Evolutionary conservation across 2,113 vertebrate species (phyloP).

Genomic region (Apodemus speciosus): DNA sequence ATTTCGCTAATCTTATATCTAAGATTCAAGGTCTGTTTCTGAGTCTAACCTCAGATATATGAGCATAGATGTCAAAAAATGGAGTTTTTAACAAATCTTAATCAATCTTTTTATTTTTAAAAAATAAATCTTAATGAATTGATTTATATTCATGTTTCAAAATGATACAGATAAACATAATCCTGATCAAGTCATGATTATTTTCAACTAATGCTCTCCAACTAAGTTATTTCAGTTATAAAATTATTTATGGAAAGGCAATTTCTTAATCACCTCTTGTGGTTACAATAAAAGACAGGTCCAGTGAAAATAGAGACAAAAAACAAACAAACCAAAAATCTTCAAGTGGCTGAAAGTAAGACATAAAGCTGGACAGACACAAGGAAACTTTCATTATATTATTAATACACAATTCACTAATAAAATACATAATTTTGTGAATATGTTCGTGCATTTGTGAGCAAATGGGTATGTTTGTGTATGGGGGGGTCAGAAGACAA

Average conservation of each 20-base stretch:
- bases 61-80: background rate
- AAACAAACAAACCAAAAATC: background rate
- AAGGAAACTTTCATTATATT: slow-evolving; percentile 34
- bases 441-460: background rate
- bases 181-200: background rate
- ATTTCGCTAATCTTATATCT: background rate
- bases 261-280: background rate
- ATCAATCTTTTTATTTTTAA: too few relatives aligned
- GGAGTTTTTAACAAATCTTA: background rate
- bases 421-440: background rate
- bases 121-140: background rate
- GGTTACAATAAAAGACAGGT: too few relatives aligned
- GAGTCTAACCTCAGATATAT: background rate
- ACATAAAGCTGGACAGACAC: background rate
- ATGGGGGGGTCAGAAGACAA: too few relatives aligned
- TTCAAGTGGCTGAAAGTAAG: background rate
- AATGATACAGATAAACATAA: background rate
- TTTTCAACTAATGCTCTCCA: too few relatives aligned
- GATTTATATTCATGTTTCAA: slow-evolving; percentile 9
- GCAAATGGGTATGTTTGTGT: too few relatives aligned
- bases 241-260: slow-evolving; percentile 41
- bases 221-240: too few relatives aligned
- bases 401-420: background rate
- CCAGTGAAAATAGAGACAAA: too few relatives aligned
- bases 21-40: slow-evolving; percentile 26